Evolutionary conservation across 2,888 invertebrate genomes (phyloP).

Genomic region (Oligia fasciuncula): DNA sequence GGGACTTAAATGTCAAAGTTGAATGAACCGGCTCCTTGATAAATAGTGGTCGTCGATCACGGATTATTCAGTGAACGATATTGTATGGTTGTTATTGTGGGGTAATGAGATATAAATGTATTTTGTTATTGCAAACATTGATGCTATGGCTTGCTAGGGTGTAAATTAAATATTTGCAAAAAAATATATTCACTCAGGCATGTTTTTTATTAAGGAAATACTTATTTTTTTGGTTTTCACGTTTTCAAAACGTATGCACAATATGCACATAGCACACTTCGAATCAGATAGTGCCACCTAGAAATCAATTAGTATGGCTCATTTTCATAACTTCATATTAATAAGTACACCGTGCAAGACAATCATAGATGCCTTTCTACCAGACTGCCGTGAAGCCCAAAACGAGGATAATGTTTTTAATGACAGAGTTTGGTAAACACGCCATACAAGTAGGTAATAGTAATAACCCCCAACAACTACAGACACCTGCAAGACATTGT

Average conservation of each 20-base stretch:
- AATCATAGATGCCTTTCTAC: neutral
- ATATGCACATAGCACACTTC: neutral
- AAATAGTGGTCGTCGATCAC: conserved; percentile 5
- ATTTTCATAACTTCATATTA: neutral
- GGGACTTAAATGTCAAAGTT: conserved; percentile 40
- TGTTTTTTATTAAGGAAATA: neutral
- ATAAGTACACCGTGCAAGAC: neutral
- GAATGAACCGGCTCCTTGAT: conserved; percentile 3
- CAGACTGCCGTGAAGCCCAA: neutral
- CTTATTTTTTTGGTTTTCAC: neutral
- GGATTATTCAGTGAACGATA: conserved; percentile 47
- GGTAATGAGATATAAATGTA: conserved; percentile 18
- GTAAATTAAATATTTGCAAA: neutral
- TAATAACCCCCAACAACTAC: neutral
- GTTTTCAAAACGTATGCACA: neutral
- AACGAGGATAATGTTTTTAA: too few relatives aligned
- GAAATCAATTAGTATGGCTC: neutral
- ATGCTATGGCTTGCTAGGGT: neutral
- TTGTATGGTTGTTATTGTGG: conserved; percentile 21
- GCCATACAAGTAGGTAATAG: neutral
- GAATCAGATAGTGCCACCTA: neutral
- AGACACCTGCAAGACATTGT: neutral
- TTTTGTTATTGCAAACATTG: conserved; percentile 4
- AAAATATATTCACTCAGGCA: neutral
- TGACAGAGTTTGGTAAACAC: neutral